Evolutionary conservation across 2,797 vertebrate genomes (phyloP).

Genomic region (Lepus oiostolus): DNA sequence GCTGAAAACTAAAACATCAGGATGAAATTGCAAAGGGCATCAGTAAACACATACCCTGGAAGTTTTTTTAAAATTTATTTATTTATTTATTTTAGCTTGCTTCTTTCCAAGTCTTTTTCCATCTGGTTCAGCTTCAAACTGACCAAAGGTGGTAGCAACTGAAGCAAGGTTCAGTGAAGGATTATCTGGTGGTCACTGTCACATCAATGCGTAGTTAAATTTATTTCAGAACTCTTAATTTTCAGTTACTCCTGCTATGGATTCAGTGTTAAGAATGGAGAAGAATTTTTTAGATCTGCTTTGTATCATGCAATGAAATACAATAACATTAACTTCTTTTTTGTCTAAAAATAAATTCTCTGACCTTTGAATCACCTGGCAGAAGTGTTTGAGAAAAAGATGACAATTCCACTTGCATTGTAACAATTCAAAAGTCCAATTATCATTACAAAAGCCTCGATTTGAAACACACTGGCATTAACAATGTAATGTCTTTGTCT

Average conservation of each 20-base stretch:
- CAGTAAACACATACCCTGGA: not conserved
- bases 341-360: not conserved
- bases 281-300: not conserved
- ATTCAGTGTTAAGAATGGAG: not conserved
- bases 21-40: constrained; percentile 6
- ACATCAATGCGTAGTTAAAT: not conserved
- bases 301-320: not conserved
- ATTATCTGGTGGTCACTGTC: not conserved
- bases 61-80: not conserved
- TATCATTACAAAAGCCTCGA: constrained; percentile 61
- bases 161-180: not conserved
- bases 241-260: not conserved
- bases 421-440: constrained; percentile 72
- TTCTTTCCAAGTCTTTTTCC: constrained; percentile 45
- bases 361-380: constrained; percentile 42
- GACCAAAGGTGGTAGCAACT: not conserved
- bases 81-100: not conserved
- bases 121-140: not conserved
- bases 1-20: constrained; percentile 59
- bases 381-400: constrained; percentile 58
- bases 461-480: constrained; percentile 63
- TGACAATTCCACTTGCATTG: constrained; percentile 39
- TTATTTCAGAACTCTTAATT: constrained; percentile 60
- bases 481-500: constrained; percentile 51
- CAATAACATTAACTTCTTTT: constrained; percentile 1